A percentile compares a stretch with the other conserved stretches of the same genome.
Evolutionary conservation across 1,140 invertebrate genomes (phyloP).

Genomic region (Bilobella aurantiaca): DNA sequence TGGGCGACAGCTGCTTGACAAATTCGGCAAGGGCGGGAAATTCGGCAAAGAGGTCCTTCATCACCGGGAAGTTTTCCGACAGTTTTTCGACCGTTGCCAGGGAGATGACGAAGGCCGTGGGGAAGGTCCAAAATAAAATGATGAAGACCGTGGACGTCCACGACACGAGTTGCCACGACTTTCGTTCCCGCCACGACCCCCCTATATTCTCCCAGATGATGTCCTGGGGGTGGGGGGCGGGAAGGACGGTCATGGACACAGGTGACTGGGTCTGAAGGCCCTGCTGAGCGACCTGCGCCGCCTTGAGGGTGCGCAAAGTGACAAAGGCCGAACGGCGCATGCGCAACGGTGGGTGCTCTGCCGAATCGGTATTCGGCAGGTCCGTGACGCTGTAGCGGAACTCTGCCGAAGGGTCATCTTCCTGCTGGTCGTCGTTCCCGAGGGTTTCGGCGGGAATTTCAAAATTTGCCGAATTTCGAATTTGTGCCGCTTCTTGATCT

Average conservation of each 20-base stretch:
- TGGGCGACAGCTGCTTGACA: neutral
- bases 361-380: too few relatives aligned
- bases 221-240: conserved; percentile 1
- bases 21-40: neutral
- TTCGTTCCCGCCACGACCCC: neutral
- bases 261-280: neutral
- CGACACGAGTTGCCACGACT: neutral
- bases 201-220: conserved; percentile 4
- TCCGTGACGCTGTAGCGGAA: too few relatives aligned
- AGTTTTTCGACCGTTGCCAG: neutral
- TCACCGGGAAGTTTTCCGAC: neutral
- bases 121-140: conserved; percentile 4
- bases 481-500: neutral
- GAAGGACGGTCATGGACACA: neutral
- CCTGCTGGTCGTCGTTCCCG: too few relatives aligned
- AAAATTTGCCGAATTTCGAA: too few relatives aligned
- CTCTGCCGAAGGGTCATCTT: too few relatives aligned
- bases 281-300: neutral
- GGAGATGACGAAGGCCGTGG: neutral
- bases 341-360: too few relatives aligned
- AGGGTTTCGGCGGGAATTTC: too few relatives aligned
- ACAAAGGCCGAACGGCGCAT: conserved; percentile 3
- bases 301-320: neutral
- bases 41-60: neutral
- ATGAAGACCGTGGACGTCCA: neutral